Base-by-base conservation (phyloP, 2,113 vertebrate genomes). In the Hiodon tergisus region DNA sequence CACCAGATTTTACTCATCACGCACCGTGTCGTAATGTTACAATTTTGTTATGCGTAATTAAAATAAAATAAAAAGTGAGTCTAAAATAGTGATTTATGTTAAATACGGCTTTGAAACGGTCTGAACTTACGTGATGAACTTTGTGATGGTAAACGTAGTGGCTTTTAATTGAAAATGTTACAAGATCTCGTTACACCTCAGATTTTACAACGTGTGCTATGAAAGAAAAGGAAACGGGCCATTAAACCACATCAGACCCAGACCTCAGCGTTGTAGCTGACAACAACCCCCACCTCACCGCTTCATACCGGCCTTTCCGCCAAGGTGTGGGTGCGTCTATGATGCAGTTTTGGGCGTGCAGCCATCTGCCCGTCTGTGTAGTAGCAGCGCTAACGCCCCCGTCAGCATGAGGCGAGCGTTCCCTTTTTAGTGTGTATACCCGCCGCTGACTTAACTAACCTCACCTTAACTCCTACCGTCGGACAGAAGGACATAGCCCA, bases 211-310 rank as follows among this genome's bases (percentile, higher is more conserved):
- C 88, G 83, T 74, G 76, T 86, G 85, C 88, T 91, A 86, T 90
- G 91, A 93, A 93, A 89, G 77, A 8, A 78, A 77, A 82, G 69
- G 83, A 89, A 87, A 88, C 89, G 90, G 89, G 90, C 86, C 88
- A 89, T 89, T 92, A 93, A 93, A 94, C 93, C 88, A 94, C 92
- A 93, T 89, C 86, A 86, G 84, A 92, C 90, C 91, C 91, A 93
- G 93, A 90, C 91, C 88, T 87, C 84, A 83, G 85, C 88, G 91
- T 88, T 86, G 89, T 94, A 94, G 95, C 91, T 94, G 93, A 93
- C 90, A 93, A 93, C 93, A 91, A 94, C 92, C 89, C 31, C 94
- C 94, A 93, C 92, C 92, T 94, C 93, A 94, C 91, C 89, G 92
- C 91, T 93, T 92, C 91, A 93, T 94, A 93, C 87, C 86, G 74